Conservation (phyloP, 2,797 vertebrate genomes). For the Megalops cyprinoides region DNA sequence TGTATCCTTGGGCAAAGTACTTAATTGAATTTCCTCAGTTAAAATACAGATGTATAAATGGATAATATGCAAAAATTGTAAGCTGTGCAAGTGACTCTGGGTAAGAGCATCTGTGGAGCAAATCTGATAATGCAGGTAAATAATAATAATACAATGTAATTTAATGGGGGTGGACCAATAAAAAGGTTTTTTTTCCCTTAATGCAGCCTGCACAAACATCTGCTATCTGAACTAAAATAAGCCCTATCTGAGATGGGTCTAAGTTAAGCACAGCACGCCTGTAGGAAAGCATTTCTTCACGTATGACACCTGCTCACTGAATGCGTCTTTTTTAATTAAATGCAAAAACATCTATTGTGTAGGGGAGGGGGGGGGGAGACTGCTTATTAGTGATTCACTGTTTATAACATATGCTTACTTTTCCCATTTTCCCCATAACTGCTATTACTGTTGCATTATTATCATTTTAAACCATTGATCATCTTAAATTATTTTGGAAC, state of each 20-base stretch:
- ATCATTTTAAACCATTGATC: not conserved
- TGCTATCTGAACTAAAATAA: not conserved
- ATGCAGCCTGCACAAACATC: not conserved
- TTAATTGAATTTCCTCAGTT: no score
- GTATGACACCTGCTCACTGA: not conserved
- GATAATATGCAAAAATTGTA: no score
- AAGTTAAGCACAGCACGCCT: not conserved
- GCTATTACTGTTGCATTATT: not conserved
- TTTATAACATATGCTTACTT: not conserved
- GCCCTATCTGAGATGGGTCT: not conserved
- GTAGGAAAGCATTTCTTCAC: not conserved
- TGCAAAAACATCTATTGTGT: no score
- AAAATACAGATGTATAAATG: no score
- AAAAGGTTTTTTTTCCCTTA: no score
- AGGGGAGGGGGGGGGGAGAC: not conserved
- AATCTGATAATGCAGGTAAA: no score
- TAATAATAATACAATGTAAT: no score
- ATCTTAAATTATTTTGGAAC: slow-evolving; percentile 1
- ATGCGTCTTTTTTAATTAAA: not conserved
- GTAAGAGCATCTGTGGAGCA: no score
- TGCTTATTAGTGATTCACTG: not conserved
- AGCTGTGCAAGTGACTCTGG: no score
- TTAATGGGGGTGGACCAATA: not conserved
- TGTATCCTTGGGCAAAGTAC: no score
- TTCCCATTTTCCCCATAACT: not conserved